These are phyloP conservation scores for Aurelia aurita DNA, from an alignment of 30 jellyfish, hydroid and myxozoan genomes.

Conservation along the genomic window DNA sequence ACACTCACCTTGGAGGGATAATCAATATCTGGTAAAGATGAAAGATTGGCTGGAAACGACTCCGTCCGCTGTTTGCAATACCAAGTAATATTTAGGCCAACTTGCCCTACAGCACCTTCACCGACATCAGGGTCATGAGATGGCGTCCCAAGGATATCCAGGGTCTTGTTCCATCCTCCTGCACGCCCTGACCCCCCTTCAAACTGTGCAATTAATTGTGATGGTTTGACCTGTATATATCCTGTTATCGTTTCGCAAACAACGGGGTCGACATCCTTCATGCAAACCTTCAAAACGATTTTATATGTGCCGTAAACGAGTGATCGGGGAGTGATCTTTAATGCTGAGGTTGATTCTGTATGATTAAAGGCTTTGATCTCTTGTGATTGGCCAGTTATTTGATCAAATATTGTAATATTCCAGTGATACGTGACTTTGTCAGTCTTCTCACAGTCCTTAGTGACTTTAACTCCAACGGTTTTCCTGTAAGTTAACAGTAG, in stretches of 20 bases:
- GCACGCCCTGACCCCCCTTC: constrained; percentile 95
- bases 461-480: constrained; percentile 29
- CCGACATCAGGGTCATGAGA: constrained; percentile 91
- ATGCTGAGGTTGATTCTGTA: constrained; percentile 40
- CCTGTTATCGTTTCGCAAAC: constrained; percentile 62
- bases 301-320: constrained; percentile 64
- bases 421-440: constrained; percentile 58
- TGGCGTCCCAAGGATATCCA: constrained; percentile 60
- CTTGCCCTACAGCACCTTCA: constrained; percentile 32
- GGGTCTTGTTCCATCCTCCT: constrained; percentile 62
- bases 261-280: constrained; percentile 67
- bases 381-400: neutral
- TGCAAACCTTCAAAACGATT: constrained; percentile 40
- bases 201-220: constrained; percentile 69
- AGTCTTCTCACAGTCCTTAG: constrained; percentile 74
- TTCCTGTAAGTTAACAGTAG: neutral
- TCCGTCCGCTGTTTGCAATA: constrained; percentile 63
- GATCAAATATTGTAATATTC: constrained; percentile 26
- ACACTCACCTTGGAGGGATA: constrained; percentile 28
- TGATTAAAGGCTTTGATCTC: constrained; percentile 9
- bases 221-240: constrained; percentile 59
- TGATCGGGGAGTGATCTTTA: constrained; percentile 57
- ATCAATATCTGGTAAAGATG: constrained; percentile 12
- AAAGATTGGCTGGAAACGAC: constrained; percentile 42
- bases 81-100: constrained; percentile 61